Conservation (phyloP, 2,888 invertebrate species). For the Tenodera sinensis region DNA sequence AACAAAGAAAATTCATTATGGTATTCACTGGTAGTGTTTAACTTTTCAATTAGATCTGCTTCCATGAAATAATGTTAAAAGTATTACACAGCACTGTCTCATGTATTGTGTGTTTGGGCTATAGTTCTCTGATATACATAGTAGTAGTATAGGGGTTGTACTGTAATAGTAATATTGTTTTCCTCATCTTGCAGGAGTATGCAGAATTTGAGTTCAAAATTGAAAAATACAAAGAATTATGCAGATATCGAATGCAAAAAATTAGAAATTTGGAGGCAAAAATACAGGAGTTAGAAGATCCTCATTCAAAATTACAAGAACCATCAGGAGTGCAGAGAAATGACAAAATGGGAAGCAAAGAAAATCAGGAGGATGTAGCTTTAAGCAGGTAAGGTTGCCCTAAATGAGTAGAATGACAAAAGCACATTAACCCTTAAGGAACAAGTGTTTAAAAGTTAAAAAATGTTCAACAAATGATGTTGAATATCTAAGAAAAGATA, state of each 20-base stretch:
- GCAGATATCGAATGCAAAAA: not conserved
- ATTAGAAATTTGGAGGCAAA: not conserved
- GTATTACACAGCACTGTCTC: too few relatives aligned
- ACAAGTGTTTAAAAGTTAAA: too few relatives aligned
- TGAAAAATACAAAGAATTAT: slow-evolving; percentile 42
- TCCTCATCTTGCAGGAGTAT: not conserved
- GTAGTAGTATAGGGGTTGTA: too few relatives aligned
- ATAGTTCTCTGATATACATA: too few relatives aligned
- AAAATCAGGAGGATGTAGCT: not conserved
- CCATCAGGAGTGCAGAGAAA: not conserved
- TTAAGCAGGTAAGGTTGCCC: not conserved
- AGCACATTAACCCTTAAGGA: not conserved
- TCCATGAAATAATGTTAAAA: too few relatives aligned
- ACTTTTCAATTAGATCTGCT: too few relatives aligned
- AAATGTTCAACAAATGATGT: too few relatives aligned
- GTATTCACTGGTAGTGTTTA: too few relatives aligned
- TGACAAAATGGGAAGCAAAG: not conserved
- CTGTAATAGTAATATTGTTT: too few relatives aligned
- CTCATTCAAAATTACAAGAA: not conserved
- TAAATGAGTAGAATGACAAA: not conserved
- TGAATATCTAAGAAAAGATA: too few relatives aligned
- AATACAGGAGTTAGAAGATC: not conserved
- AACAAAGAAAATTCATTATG: too few relatives aligned
- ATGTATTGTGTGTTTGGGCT: too few relatives aligned
- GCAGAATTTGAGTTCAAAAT: slow-evolving; percentile 44